Conservation (phyloP, 2,888 invertebrate species). For the Hirtodrosophila histrioides region DNA sequence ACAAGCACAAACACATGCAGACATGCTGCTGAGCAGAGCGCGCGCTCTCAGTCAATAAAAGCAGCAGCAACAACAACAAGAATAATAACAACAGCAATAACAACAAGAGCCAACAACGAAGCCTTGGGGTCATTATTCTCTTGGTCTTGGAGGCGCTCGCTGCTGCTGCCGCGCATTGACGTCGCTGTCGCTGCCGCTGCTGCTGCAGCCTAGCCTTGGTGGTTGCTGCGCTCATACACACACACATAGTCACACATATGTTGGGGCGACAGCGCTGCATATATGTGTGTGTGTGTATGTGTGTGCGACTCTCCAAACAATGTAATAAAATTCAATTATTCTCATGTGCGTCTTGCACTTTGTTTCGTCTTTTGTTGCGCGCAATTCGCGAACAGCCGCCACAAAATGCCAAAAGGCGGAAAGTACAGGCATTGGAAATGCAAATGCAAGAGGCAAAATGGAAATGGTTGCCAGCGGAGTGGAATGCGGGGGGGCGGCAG, state of each 20-base stretch:
- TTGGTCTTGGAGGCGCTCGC: slow-evolving; percentile 74
- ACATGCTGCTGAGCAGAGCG: slow-evolving; percentile 48
- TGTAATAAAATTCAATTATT: slow-evolving; percentile 85
- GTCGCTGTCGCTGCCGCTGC: slow-evolving; percentile 48
- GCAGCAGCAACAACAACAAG: slow-evolving; percentile 62
- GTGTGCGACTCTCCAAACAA: slow-evolving; percentile 80
- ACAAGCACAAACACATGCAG: slow-evolving; percentile 32
- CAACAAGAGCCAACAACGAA: slow-evolving; percentile 65
- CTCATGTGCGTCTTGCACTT: slow-evolving; percentile 82
- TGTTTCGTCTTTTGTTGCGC: slow-evolving; percentile 82
- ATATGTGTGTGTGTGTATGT: slow-evolving; percentile 27
- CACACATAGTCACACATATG: slow-evolving; percentile 20
- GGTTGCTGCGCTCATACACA: slow-evolving; percentile 69
- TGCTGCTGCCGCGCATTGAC: slow-evolving; percentile 62
- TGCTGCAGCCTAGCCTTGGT: slow-evolving; percentile 75
- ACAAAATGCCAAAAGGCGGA: slow-evolving; percentile 71
- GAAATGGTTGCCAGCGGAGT: background rate
- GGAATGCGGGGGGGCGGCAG: background rate
- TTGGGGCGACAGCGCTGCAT: slow-evolving; percentile 61
- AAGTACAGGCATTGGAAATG: slow-evolving; percentile 69
- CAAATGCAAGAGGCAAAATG: slow-evolving; percentile 32
- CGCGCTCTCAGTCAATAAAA: slow-evolving; percentile 74
- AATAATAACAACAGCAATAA: slow-evolving; percentile 39
- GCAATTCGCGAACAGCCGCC: slow-evolving; percentile 74
- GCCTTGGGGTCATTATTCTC: slow-evolving; percentile 84